These are phyloP conservation scores for Apamea epomidion DNA, from an alignment of 2,888 invertebrate genomes.

Conservation along the genomic window DNA sequence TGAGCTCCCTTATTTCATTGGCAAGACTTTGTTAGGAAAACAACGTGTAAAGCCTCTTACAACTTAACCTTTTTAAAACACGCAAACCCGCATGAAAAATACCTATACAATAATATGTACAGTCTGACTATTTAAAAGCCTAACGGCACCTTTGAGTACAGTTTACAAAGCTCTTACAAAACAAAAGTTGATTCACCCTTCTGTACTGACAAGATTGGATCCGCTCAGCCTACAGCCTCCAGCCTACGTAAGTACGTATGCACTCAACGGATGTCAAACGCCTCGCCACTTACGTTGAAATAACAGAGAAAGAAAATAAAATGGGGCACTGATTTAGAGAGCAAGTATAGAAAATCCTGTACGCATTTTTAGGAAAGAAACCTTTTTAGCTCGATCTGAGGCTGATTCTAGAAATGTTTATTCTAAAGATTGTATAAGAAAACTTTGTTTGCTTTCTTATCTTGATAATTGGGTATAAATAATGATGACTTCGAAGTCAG, in stretches of 20 bases:
- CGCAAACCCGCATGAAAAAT: background rate
- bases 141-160: slow-evolving; percentile 39
- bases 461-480: background rate
- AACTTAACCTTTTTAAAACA: background rate
- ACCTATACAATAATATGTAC: background rate
- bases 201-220: slow-evolving; percentile 61
- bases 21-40: background rate
- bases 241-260: slow-evolving; percentile 38
- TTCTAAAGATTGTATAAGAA: background rate
- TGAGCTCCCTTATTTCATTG: background rate
- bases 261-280: slow-evolving; percentile 57
- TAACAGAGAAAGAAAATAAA: slow-evolving; percentile 59
- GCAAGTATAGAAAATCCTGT: slow-evolving; percentile 21
- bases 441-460: slow-evolving; percentile 11
- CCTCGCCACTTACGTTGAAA: slow-evolving; percentile 59
- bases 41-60: background rate
- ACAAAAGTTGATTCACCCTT: slow-evolving; percentile 62
- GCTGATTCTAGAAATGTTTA: slow-evolving; percentile 12
- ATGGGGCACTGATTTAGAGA: slow-evolving; percentile 41
- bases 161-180: slow-evolving; percentile 60
- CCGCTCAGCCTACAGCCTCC: slow-evolving; percentile 29
- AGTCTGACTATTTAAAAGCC: slow-evolving; percentile 44
- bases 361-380: slow-evolving; percentile 5
- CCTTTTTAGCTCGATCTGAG: slow-evolving; percentile 2
- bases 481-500: background rate